A percentile compares a stretch with the other conserved stretches of the same genome.
phyloP scores from a whole-genome alignment of 2,113 vertebrate genomes.

The Boulengerochromis microlepis region DNA sequence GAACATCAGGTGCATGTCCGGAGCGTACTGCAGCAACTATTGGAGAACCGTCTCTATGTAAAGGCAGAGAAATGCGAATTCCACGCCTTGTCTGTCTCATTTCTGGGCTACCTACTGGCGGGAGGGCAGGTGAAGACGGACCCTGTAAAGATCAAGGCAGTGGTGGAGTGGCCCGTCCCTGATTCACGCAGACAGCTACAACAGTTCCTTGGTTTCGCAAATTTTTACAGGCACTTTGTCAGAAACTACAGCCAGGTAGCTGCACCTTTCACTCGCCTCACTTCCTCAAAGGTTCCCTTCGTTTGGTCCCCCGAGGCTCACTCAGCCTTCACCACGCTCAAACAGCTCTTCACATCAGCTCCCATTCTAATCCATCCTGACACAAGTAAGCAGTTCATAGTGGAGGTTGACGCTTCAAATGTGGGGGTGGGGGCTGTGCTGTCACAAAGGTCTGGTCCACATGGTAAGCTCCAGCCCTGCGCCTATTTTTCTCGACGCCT shows the following conservation, averaged over 20 bases:
- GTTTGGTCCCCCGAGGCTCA: not conserved
- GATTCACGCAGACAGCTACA: not conserved
- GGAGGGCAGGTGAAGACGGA: not conserved
- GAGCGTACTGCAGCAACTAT: no score
- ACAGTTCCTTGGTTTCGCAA: not conserved
- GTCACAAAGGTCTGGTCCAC: rapidly evolving
- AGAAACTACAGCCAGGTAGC: not conserved
- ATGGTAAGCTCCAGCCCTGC: no score
- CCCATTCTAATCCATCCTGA: not conserved
- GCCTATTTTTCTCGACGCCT: no score
- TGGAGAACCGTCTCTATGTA: not conserved
- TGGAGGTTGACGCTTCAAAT: not conserved
- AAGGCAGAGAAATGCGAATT: not conserved
- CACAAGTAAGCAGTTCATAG: not conserved
- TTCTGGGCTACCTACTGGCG: not conserved
- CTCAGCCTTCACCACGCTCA: not conserved
- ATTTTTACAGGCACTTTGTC: not conserved
- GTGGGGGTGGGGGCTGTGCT: not conserved
- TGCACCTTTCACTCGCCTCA: not conserved
- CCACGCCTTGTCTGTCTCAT: not conserved
- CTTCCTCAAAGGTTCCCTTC: not conserved
- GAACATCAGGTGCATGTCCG: no score
- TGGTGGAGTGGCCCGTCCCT: not conserved
- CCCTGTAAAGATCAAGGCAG: not conserved
- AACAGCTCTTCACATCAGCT: not conserved